Evolutionary conservation across 2,797 vertebrate species (phyloP), one percentile per base, ranked within the genome.

Genomic region (Cuniculus paca): DNA sequence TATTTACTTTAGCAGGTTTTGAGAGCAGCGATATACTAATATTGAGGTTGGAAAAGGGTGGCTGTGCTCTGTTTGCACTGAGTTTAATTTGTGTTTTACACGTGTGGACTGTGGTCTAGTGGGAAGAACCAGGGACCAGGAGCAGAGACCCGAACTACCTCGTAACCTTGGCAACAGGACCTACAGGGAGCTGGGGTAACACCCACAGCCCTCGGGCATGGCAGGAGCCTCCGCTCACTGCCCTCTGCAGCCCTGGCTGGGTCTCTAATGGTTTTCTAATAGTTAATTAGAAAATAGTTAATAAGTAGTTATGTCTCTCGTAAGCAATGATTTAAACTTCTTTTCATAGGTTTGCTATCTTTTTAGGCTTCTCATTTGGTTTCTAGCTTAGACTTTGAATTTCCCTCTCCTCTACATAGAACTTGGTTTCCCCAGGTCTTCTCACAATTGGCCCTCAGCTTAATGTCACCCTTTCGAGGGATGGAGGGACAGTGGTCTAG

Each of bases 1-100:
- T 56, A 95, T 74, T 88, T 85, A 42, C 68, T 70, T 89, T 74
- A 54, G 88, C 36, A 91, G 68, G 68, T 91, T 48, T 79, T 26
- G 13, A 86, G 24, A 65, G 31, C 61, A 26, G 52, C 5, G 2
- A 19, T 58, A 22, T 28, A 22, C 48, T 61, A 36, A 34, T 22
- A 31, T 12, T 45, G 48, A 83, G 70, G 26, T 31, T 74, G 31
- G 17, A 56, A 50, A 58, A 78, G 10, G 24, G 24, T 52, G 60
- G 39, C 42, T 72, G 16, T 50, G 42, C 56, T 79, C 86, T 72
- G 48, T 78, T 65, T 79, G 36, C 26, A 24, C 45, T 54, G 6
- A 12, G 16, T 60, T 90, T 52, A 78, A 60, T 84, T 52, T 89
- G 26, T 16, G 19, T 75, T 72, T 94, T 72, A 26, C n/a, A 42